Evolutionary conservation across 2,888 invertebrate species (phyloP), one percentile per base, ranked within the genome.

Genomic region (Balanococcus diminutus): DNA sequence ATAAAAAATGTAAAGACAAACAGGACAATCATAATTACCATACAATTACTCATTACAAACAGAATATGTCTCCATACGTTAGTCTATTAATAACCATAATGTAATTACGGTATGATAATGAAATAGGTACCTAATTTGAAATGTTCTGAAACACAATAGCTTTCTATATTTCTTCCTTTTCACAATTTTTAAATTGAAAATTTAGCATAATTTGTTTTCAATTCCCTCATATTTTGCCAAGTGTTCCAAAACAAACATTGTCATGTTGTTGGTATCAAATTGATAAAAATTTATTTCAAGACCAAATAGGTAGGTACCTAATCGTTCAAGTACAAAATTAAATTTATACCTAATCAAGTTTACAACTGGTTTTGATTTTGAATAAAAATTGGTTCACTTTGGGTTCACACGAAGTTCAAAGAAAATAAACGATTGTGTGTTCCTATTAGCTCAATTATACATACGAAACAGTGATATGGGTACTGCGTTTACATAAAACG

Each of bases 31-130:
- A 36, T 36, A 36, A 79, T 79, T 36, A 79, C 32, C 75, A 79
- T 79, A 79, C 75, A 79, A 79, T 79, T 36, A 79, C 75, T 2
- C n/a, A 36, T 79, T 79, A 79, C 25, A 19, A 36, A 19, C 36
- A 14, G 75, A 19, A 79, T 36, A 36, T 4, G 31, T 32, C 72
- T 32, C 72, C n/a, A 2, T 6, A 3, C 36, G 19, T n/a, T 8
- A 36, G 36, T 4, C 75, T 32, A 79, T 32, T 79, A 79, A 36
- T 32, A 79, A 79, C 75, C 32, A 9, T 79, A 79, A 79, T 36
- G 2, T 9, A 5, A 79, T 36, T 79, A 79, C 36, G 75, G 0
- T 32, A 79, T 79, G 75, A 1, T 32, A 79, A 79, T 79, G n/a
- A 79, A 36, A 36, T 22, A n/a, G n/a, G n/a, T n/a, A n/a, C n/a